phyloP scores from a whole-genome alignment of 1,140 invertebrate species.

The Listronotus oregonensis region DNA sequence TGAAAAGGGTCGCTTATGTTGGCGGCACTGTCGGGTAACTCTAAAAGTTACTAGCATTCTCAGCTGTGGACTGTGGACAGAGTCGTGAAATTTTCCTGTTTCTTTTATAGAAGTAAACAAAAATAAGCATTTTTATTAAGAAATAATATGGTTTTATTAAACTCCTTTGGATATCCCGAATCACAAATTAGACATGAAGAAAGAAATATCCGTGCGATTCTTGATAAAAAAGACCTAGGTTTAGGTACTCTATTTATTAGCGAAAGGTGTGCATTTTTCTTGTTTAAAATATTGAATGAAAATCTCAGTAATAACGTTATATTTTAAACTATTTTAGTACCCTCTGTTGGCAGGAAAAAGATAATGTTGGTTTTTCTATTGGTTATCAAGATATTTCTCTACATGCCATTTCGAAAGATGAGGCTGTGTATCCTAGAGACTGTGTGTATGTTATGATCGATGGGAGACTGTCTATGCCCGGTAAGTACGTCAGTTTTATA shows the following conservation, averaged over 20 bases:
- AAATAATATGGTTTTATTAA: constrained; percentile 51
- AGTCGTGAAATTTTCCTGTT: no score
- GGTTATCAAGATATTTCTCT: constrained; percentile 73
- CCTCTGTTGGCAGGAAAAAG: constrained; percentile 67
- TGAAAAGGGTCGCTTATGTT: no score
- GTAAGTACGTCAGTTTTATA: no score
- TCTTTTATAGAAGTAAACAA: no score
- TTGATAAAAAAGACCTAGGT: constrained; percentile 52
- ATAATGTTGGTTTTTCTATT: constrained; percentile 69
- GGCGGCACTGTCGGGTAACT: no score
- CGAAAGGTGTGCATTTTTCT: constrained; percentile 46
- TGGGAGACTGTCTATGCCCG: constrained; percentile 62
- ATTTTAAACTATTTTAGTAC: constrained; percentile 58
- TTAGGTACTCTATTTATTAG: constrained; percentile 50
- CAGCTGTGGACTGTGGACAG: no score
- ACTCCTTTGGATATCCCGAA: constrained; percentile 47
- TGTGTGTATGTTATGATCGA: constrained; percentile 76
- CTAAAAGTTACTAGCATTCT: no score
- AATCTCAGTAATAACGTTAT: constrained; percentile 9
- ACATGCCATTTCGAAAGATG: constrained; percentile 76
- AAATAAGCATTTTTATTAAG: no score
- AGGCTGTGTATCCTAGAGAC: constrained; percentile 65
- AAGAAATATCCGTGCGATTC: constrained; percentile 44
- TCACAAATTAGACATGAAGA: constrained; percentile 48
- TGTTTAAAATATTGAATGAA: constrained; percentile 10